A percentile compares a stretch with the other conserved stretches of the same genome.
These are phyloP conservation scores for Drosophila triauraria DNA, from an alignment of 1,140 invertebrate genomes.

Conservation along the genomic window DNA sequence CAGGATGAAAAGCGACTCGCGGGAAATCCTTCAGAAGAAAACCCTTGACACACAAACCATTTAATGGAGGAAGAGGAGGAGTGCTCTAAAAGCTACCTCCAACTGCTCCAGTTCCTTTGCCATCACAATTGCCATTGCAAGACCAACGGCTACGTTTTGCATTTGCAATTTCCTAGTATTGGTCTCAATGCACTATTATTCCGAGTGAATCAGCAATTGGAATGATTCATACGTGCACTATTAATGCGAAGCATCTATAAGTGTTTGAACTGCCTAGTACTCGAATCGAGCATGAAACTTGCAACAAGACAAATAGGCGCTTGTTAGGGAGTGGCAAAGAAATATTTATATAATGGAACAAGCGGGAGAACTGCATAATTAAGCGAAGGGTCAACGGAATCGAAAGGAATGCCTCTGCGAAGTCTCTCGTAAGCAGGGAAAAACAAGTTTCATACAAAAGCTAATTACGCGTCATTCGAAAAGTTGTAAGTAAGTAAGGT, in stretches of 20 bases:
- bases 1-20: slow-evolving; percentile 16
- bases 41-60: slow-evolving; percentile 41
- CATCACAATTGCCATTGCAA: slow-evolving; percentile 1
- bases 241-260: slow-evolving; percentile 9
- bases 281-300: slow-evolving; percentile 8
- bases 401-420: slow-evolving; percentile 20
- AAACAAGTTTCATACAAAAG: slow-evolving; percentile 24
- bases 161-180: slow-evolving; percentile 2
- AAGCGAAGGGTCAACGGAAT: slow-evolving; percentile 37
- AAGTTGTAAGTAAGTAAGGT: slow-evolving; percentile 45
- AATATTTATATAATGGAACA: slow-evolving; percentile 36
- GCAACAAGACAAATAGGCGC: slow-evolving; percentile 16
- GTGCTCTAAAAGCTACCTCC: slow-evolving; percentile 15
- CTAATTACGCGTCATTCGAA: slow-evolving; percentile 49
- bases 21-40: slow-evolving; percentile 8
- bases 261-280: slow-evolving; percentile 16
- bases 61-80: neutral
- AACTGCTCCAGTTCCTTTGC: slow-evolving; percentile 27
- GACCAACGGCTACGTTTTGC: neutral
- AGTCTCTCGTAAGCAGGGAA: neutral
- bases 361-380: slow-evolving; percentile 35
- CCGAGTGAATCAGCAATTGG: slow-evolving; percentile 27
- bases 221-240: slow-evolving; percentile 24
- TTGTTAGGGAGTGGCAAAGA: slow-evolving; percentile 6
- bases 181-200: slow-evolving; percentile 4